phyloP scores from a whole-genome alignment of 2,113 vertebrate genomes.

The Hipposideros armiger region DNA sequence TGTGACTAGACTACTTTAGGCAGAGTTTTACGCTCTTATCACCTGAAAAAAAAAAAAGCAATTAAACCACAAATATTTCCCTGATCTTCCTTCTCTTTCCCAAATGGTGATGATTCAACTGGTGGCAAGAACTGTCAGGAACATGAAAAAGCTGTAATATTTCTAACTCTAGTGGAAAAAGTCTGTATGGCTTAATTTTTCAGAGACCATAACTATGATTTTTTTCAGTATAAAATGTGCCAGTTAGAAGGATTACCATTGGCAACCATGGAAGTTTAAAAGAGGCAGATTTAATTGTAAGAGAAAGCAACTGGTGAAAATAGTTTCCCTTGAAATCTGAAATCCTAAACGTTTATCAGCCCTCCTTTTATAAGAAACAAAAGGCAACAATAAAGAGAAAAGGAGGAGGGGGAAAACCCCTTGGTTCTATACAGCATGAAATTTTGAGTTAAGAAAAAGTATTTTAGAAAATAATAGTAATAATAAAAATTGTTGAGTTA shows the following conservation, averaged over 20 bases:
- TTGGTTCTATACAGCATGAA: slow-evolving; percentile 17
- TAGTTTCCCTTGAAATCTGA: slow-evolving; percentile 39
- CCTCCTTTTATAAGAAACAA: slow-evolving; percentile 40
- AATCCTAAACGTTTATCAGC: slow-evolving; percentile 19
- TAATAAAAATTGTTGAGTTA: not conserved
- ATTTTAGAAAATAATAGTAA: slow-evolving; percentile 56
- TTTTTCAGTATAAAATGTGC: not conserved
- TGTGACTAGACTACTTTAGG: slow-evolving; percentile 19
- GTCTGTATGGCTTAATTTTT: not conserved
- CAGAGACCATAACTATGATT: not conserved
- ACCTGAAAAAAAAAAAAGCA: not conserved
- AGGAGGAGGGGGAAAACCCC: not conserved
- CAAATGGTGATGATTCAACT: slow-evolving; percentile 7
- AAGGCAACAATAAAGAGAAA: slow-evolving; percentile 37
- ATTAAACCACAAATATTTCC: slow-evolving; percentile 32
- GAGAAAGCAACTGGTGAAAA: not conserved
- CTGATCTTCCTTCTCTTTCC: not conserved
- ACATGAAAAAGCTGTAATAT: not conserved
- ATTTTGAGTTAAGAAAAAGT: slow-evolving; percentile 34
- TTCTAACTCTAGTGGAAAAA: slow-evolving; percentile 55
- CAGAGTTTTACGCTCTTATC: slow-evolving; percentile 37
- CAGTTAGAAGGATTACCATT: not conserved
- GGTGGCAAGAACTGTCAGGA: slow-evolving; percentile 2
- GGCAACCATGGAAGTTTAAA: not conserved
- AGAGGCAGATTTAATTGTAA: too few species aligned